phyloP scores from a whole-genome alignment of 2,113 vertebrate genomes.

The Sclerurus mexicanus region DNA sequence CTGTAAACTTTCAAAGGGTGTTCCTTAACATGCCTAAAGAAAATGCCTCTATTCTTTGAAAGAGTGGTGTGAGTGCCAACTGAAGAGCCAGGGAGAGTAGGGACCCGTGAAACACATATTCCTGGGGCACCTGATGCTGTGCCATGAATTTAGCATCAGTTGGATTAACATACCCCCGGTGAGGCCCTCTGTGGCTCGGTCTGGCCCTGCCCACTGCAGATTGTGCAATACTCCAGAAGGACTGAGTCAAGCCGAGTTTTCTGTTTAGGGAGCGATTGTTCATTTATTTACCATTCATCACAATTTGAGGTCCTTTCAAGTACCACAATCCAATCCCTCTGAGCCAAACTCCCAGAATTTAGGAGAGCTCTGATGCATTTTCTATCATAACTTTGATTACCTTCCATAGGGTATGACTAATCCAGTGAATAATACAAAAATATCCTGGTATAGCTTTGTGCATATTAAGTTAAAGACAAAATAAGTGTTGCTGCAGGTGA shows the following conservation, averaged over 20 bases:
- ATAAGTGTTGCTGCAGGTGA: background rate
- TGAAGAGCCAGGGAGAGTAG: background rate
- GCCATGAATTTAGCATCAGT: no score
- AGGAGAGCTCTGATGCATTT: background rate
- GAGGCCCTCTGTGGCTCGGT: background rate
- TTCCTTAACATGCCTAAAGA: background rate
- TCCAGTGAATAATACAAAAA: background rate
- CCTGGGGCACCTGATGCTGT: background rate
- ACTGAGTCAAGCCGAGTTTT: background rate
- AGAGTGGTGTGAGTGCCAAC: rapidly evolving
- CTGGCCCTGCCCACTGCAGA: background rate
- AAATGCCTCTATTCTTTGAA: background rate
- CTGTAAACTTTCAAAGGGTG: background rate
- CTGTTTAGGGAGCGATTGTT: background rate
- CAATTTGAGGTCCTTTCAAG: background rate
- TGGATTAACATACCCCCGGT: background rate
- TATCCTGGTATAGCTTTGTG: background rate
- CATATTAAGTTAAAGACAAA: background rate
- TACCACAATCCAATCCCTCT: background rate
- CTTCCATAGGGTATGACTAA: background rate
- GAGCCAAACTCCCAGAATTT: background rate
- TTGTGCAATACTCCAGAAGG: background rate
- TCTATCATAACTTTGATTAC: background rate
- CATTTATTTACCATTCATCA: background rate
- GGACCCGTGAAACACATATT: background rate